Evolutionary conservation across 2,797 vertebrate species (phyloP).

Genomic region (Alfaro cultratus): DNA sequence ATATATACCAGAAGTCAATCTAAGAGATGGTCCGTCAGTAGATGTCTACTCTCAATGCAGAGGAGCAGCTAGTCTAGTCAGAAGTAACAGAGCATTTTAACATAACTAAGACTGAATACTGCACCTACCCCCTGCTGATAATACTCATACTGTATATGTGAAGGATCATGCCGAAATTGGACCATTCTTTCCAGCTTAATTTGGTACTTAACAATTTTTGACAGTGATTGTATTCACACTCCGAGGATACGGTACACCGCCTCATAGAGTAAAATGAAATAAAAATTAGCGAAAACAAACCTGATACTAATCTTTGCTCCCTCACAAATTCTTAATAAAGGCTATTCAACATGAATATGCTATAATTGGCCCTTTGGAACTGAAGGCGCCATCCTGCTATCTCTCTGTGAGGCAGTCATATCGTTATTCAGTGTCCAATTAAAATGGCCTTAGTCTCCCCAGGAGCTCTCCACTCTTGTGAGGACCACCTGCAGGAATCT

Average conservation of each 20-base stretch:
- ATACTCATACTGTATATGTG: background rate
- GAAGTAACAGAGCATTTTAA: background rate
- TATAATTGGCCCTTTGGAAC: conserved; percentile 66
- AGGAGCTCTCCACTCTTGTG: conserved; percentile 56
- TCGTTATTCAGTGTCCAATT: conserved; percentile 78
- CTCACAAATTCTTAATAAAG: conserved; percentile 44
- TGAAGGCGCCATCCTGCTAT: conserved; percentile 40
- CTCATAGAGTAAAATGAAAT: background rate
- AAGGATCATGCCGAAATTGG: background rate
- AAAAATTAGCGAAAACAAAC: conserved; percentile 6
- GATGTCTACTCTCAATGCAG: background rate
- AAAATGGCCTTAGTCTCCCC: conserved; percentile 66
- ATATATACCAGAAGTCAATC: background rate
- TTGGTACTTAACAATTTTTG: background rate
- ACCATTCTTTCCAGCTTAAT: background rate
- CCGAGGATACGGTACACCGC: too few species aligned
- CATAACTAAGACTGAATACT: background rate
- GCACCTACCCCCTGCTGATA: background rate
- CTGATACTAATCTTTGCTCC: conserved; percentile 24
- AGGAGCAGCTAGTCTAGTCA: background rate
- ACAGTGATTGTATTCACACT: background rate
- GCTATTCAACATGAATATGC: conserved; percentile 30
- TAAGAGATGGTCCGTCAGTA: background rate
- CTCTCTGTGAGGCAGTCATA: conserved; percentile 59
- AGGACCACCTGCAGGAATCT: conserved; percentile 67